Conservation (phyloP, 1,140 invertebrate species). For the Drosophila ananassae region DNA sequence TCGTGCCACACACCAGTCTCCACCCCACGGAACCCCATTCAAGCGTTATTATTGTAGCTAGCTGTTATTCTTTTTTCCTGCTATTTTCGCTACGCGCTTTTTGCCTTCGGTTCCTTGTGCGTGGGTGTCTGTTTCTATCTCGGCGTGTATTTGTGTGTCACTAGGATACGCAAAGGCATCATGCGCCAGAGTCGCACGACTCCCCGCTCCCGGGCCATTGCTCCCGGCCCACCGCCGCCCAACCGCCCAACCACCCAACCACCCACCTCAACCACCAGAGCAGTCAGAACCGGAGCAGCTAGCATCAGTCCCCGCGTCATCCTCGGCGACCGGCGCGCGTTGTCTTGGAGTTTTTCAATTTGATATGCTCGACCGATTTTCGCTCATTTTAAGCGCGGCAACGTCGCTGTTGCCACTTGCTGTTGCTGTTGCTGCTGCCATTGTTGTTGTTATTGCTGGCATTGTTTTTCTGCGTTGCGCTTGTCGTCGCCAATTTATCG, state of each 20-base stretch:
- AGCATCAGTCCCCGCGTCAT: conserved; percentile 1
- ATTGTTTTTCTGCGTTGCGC: conserved; percentile 64
- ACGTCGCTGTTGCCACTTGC: conserved; percentile 39
- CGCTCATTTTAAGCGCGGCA: conserved; percentile 76
- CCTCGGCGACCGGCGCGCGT: conserved; percentile 24
- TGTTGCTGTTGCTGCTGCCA: conserved; percentile 20
- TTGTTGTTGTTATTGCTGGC: conserved; percentile 34
- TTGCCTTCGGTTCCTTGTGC: conserved; percentile 51
- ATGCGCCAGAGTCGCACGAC: conserved; percentile 45
- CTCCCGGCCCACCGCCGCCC: background rate
- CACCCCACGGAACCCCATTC: conserved; percentile 27
- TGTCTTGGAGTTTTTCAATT: conserved; percentile 81
- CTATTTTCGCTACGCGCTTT: conserved; percentile 68
- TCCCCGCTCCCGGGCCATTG: background rate
- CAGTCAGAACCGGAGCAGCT: conserved; percentile 12
- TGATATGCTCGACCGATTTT: conserved; percentile 82
- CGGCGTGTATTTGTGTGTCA: conserved; percentile 72
- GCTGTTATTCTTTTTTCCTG: conserved; percentile 57
- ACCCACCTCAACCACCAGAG: background rate
- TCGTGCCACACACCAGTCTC: background rate
- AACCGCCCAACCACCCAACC: background rate
- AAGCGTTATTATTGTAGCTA: conserved; percentile 72
- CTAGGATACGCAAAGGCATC: conserved; percentile 79
- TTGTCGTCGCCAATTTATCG: conserved; percentile 80
- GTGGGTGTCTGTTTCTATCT: conserved; percentile 50